Percentiles rank a stretch among this genome's conserved stretches.
phyloP scores from a whole-genome alignment of 2,113 vertebrate species.

The Bombycilla garrulus region DNA sequence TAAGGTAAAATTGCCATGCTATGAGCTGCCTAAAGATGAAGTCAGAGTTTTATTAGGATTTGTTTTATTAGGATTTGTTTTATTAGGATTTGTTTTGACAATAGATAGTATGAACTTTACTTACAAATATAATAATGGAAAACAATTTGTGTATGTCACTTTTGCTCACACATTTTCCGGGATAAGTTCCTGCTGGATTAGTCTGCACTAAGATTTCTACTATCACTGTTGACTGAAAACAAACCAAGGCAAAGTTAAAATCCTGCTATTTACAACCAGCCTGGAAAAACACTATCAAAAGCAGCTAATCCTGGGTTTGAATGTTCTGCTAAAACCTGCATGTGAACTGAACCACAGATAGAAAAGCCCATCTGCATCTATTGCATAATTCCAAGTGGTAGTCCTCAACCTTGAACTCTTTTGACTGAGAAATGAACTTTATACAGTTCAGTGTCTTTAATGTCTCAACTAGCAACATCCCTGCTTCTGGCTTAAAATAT shows the following conservation, averaged over 20 bases:
- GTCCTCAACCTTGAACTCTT: background rate
- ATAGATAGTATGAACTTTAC: background rate
- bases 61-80: slow-evolving; percentile 39
- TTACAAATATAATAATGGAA: background rate
- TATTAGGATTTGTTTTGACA: slow-evolving; percentile 28
- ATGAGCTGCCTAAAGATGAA: background rate
- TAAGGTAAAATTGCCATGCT: background rate
- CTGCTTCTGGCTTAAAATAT: background rate
- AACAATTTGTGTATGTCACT: background rate
- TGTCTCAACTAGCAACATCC: background rate
- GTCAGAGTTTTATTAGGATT: background rate
- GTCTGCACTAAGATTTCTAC: background rate
- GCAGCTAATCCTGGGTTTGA: background rate
- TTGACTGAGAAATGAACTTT: background rate
- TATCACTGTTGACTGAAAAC: slow-evolving; percentile 25
- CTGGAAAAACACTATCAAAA: background rate
- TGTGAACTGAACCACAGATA: background rate
- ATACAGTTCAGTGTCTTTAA: background rate
- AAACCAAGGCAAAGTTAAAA: background rate
- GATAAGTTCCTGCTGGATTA: background rate
- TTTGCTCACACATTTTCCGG: background rate
- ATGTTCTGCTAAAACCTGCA: background rate
- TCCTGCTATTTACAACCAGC: background rate
- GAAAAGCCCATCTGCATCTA: background rate
- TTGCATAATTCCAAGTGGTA: background rate